Base-by-base conservation (phyloP, 2,888 invertebrate genomes). In the Dynastes grantii region DNA sequence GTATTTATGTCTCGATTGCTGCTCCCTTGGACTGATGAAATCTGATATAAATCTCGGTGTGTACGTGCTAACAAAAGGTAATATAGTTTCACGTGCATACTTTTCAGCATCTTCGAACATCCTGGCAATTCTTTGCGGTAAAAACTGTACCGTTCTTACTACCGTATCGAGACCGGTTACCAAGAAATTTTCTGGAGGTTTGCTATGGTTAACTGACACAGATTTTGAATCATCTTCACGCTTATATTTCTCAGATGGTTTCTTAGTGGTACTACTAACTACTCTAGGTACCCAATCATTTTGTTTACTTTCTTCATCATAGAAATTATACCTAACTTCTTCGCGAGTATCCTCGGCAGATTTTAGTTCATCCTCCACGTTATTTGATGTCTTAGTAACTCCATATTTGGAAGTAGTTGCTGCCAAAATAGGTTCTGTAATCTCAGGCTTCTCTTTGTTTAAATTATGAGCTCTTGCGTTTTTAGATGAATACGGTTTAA, bases 101-200 rank as follows among this genome's bases (percentile, higher is more conserved):
- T 93, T 91, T 85, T 96, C 96, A 0, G 96, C 96, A 83, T 95
- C 93, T 55, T 95, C 94, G 67, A 96, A 92, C 87, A 96, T 92
- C 3, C 94, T 93, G 0, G 95, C 95, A 1, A 96, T 88, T 11
- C 95, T 90, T 81, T 95, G 94, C 0, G 96, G 96, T 63, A 96
- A 89, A 85, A 95, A 92, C 86, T 96, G 96, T 0, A 96, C 95
- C 0, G 94, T 95, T 78, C 92, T 87, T 1, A 88, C 86, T 11
- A 89, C 86, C 1, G 86, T 84, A 78, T 87, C 87, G 13, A 88
- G 80, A 0, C 86, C 86, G 27, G 27, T 61, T 13, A 27, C 73
- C 4, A 75, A 29, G 58, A 75, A 61, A 81, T 86, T 86, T 9
- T 85, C 83, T 73, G 70, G 82, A 78, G 61, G 79, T 80, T 51